A percentile compares a stretch with the other conserved stretches of the same genome.
phyloP scores from a whole-genome alignment of 2,888 invertebrate genomes.

The Plemyria rubiginata region DNA sequence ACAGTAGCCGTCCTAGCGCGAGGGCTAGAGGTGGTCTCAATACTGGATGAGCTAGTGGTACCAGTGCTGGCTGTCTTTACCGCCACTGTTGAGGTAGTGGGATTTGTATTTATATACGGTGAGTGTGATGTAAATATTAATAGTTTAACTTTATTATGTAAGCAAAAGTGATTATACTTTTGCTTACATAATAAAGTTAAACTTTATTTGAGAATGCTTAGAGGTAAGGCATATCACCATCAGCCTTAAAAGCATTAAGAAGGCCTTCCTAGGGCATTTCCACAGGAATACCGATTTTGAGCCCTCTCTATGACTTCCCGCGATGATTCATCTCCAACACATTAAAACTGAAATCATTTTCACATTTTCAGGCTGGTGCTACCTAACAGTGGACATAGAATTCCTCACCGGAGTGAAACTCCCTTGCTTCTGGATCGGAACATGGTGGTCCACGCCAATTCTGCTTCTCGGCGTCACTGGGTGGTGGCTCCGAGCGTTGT shows the following conservation, averaged over 20 bases:
- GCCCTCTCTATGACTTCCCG: too few relatives aligned
- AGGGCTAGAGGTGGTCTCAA: slow-evolving; percentile 63
- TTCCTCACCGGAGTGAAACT: slow-evolving; percentile 72
- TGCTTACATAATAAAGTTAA: too few relatives aligned
- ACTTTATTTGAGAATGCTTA: too few relatives aligned
- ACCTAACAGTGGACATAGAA: slow-evolving; percentile 71
- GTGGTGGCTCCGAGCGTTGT: slow-evolving; percentile 73
- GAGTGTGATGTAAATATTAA: slow-evolving; percentile 34
- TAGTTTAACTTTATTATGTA: too few relatives aligned
- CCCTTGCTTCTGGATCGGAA: slow-evolving; percentile 67
- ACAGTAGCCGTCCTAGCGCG: slow-evolving; percentile 69
- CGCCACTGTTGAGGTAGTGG: slow-evolving; percentile 68
- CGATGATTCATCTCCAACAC: too few relatives aligned
- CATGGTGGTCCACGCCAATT: slow-evolving; percentile 70
- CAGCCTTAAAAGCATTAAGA: too few relatives aligned
- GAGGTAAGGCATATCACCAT: too few relatives aligned
- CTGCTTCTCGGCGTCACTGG: slow-evolving; percentile 67
- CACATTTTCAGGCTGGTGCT: slow-evolving; percentile 68
- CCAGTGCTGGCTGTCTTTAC: slow-evolving; percentile 72
- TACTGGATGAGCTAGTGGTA: slow-evolving; percentile 70
- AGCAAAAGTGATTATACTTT: too few relatives aligned
- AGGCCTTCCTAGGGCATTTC: too few relatives aligned
- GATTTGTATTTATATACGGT: slow-evolving; percentile 80
- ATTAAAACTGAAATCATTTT: too few relatives aligned
- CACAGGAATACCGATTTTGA: too few relatives aligned